phyloP scores from a whole-genome alignment of 2,797 vertebrate species.

The Sparus aurata region DNA sequence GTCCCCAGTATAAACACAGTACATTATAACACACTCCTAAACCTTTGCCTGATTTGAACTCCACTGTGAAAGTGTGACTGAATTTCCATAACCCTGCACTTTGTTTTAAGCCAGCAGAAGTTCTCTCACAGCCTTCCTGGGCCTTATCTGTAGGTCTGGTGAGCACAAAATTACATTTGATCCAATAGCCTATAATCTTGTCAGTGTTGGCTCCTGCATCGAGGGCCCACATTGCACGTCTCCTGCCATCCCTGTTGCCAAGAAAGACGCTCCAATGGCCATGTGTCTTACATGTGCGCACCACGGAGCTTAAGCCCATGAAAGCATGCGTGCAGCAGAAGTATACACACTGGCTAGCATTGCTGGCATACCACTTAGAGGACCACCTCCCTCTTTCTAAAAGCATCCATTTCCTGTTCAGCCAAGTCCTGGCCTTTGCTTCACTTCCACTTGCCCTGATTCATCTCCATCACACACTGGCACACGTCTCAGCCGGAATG shows the following conservation, averaged over 20 bases:
- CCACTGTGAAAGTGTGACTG: background rate
- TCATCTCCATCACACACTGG: slow-evolving; percentile 28
- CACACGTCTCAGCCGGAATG: slow-evolving; percentile 19
- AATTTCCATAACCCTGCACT: background rate
- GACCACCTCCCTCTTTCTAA: slow-evolving; percentile 9
- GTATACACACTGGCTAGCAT: slow-evolving; percentile 15
- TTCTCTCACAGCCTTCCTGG: background rate
- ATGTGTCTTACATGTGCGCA: slow-evolving; percentile 31
- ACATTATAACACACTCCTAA: background rate
- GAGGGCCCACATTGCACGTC: slow-evolving; percentile 20
- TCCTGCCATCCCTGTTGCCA: slow-evolving; percentile 16
- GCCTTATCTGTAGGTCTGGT: slow-evolving; percentile 24
- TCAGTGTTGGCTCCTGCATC: slow-evolving; percentile 32
- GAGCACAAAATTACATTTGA: slow-evolving; percentile 51
- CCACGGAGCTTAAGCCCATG: slow-evolving; percentile 21
- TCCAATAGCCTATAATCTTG: slow-evolving; percentile 49
- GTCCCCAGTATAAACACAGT: background rate
- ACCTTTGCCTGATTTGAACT: background rate
- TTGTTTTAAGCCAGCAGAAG: slow-evolving; percentile 23
- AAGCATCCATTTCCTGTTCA: slow-evolving; percentile 36
- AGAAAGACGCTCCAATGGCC: slow-evolving; percentile 11
- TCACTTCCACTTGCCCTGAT: slow-evolving; percentile 34
- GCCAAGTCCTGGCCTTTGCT: slow-evolving; percentile 19
- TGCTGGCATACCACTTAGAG: slow-evolving; percentile 8
- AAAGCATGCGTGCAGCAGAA: slow-evolving; percentile 14